Evolutionary conservation across 2,797 vertebrate species (phyloP).

Genomic region (Neosilurus hyrtlii): DNA sequence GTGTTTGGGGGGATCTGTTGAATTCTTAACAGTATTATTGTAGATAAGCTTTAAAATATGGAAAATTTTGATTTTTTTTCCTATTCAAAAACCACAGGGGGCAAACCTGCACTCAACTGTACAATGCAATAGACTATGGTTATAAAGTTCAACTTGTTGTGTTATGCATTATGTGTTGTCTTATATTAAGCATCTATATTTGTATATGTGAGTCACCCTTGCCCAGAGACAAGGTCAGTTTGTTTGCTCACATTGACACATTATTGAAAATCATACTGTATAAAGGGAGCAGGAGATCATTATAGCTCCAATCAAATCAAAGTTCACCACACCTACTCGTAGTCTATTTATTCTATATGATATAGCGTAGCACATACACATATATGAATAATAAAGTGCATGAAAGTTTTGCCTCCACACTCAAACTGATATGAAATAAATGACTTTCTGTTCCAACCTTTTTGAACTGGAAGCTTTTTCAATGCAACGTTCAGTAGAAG

Average conservation of each 20-base stretch:
- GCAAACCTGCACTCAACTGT: not conserved
- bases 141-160: not conserved
- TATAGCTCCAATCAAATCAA: not conserved
- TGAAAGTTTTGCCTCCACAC: constrained; percentile 26
- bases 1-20: not conserved
- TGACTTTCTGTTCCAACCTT: constrained; percentile 50
- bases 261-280: constrained; percentile 2
- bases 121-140: not conserved
- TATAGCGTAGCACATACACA: not conserved
- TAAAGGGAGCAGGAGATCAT: constrained; percentile 15
- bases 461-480: constrained; percentile 49
- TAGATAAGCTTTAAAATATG: not conserved
- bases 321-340: constrained; percentile 20
- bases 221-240: constrained; percentile 15
- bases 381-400: constrained; percentile 19
- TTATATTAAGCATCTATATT: not conserved
- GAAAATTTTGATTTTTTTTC: not conserved
- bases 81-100: not conserved
- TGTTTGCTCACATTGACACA: constrained; percentile 12
- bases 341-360: constrained; percentile 15
- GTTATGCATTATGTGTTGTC: not conserved
- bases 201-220: not conserved
- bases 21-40: not conserved
- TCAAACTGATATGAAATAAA: constrained; percentile 49
- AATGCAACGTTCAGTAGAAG: constrained; percentile 49